Percentiles rank a stretch among this genome's conserved stretches.
phyloP scores from a whole-genome alignment of 37 sponge, comb jelly and placozoan species.

The Axinella damicornis region DNA sequence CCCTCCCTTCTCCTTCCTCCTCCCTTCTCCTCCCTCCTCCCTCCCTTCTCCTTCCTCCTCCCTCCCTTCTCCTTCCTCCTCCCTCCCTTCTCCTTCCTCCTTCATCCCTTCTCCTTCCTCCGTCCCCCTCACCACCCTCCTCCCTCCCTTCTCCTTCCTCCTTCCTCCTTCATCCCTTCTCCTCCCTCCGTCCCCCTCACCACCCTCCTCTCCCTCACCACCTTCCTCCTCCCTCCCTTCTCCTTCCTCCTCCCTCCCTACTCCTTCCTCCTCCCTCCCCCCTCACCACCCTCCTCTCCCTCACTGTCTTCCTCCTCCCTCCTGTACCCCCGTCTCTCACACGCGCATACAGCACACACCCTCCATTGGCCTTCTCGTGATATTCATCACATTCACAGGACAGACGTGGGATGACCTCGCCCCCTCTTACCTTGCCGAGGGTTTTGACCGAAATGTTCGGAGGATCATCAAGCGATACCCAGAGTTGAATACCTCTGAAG shows the following conservation, averaged over 20 bases:
- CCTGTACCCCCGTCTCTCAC: background rate
- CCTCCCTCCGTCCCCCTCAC: too few species aligned
- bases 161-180: too few species aligned
- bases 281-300: background rate
- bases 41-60: too few species aligned
- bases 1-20: too few species aligned
- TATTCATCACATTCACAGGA: slow-evolving; percentile 35
- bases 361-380: slow-evolving; percentile 33
- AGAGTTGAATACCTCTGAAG: slow-evolving; percentile 47
- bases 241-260: background rate
- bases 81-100: too few species aligned
- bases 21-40: too few species aligned
- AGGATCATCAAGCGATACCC: slow-evolving; percentile 58
- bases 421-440: slow-evolving; percentile 43
- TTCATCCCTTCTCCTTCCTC: too few species aligned
- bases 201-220: background rate
- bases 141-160: too few species aligned
- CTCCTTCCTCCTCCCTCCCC: slow-evolving; percentile 3
- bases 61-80: too few species aligned
- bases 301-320: background rate
- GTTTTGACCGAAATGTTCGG: slow-evolving; percentile 41
- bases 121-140: too few species aligned
- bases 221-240: background rate
- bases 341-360: slow-evolving; percentile 20
- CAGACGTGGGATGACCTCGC: slow-evolving; percentile 52